Evolutionary conservation across 1,140 invertebrate species (phyloP).

Genomic region (Vanessa atalanta): DNA sequence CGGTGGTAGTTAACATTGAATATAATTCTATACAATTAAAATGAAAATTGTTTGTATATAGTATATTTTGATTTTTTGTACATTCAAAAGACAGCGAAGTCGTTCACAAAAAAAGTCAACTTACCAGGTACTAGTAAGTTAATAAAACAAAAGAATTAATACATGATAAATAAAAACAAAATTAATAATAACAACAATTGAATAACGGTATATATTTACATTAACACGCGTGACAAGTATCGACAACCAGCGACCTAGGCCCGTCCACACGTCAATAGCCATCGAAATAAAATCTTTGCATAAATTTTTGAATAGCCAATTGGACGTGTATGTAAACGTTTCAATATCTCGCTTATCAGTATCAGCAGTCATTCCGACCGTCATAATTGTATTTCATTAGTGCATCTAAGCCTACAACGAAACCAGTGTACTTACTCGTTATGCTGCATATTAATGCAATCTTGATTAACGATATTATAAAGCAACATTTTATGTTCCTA

Average conservation of each 20-base stretch:
- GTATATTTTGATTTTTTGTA: too few relatives aligned
- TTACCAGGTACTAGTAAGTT: too few relatives aligned
- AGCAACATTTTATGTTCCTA: conserved; percentile 42
- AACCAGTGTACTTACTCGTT: conserved; percentile 11
- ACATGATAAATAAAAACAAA: neutral
- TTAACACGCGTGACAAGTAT: conserved; percentile 8
- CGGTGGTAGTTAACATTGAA: too few relatives aligned
- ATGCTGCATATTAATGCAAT: conserved; percentile 23
- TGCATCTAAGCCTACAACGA: conserved; percentile 43
- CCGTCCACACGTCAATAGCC: conserved; percentile 20
- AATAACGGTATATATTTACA: neutral
- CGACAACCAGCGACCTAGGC: conserved; percentile 17
- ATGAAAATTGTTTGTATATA: too few relatives aligned
- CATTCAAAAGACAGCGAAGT: too few relatives aligned
- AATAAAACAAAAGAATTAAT: too few relatives aligned
- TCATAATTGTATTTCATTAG: conserved; percentile 58
- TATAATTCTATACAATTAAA: too few relatives aligned
- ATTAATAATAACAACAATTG: neutral
- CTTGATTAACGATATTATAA: conserved; percentile 46
- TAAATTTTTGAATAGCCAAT: conserved; percentile 44
- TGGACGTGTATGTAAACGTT: conserved; percentile 60
- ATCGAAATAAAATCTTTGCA: conserved; percentile 18
- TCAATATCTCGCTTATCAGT: conserved; percentile 52
- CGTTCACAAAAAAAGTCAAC: too few relatives aligned
- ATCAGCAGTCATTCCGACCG: conserved; percentile 48